These are phyloP conservation scores for Glyphotaelius pellucidus DNA, from an alignment of 2,888 invertebrate genomes.

Conservation along the genomic window DNA sequence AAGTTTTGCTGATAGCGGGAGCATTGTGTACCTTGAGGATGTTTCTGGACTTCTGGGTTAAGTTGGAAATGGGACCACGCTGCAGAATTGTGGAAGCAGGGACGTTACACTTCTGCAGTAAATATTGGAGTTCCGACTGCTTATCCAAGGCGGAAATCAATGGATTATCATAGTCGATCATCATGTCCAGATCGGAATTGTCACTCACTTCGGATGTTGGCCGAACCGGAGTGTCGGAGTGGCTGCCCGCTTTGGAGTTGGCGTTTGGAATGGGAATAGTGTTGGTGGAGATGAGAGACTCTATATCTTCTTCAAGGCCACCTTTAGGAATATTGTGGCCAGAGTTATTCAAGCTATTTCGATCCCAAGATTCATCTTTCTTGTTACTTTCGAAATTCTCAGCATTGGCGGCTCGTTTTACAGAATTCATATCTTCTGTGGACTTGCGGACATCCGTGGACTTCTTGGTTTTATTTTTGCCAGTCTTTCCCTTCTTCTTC, in stretches of 20 bases:
- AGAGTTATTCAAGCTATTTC: constrained; percentile 70
- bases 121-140: constrained; percentile 75
- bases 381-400: constrained; percentile 66
- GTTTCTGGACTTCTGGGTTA: constrained; percentile 73
- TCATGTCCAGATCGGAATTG: constrained; percentile 63
- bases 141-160: constrained; percentile 72
- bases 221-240: constrained; percentile 60
- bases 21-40: constrained; percentile 72
- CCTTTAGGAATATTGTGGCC: constrained; percentile 70
- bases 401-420: constrained; percentile 53
- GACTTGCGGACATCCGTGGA: constrained; percentile 72
- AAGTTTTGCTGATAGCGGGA: constrained; percentile 72
- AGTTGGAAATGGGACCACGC: constrained; percentile 70
- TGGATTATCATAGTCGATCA: constrained; percentile 71
- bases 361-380: constrained; percentile 63
- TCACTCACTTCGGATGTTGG: constrained; percentile 57
- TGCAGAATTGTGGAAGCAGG: constrained; percentile 74
- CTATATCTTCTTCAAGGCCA: constrained; percentile 74
- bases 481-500: constrained; percentile 73
- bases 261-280: constrained; percentile 70
- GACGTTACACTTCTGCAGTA: constrained; percentile 76
- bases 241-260: constrained; percentile 43
- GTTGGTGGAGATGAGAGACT: constrained; percentile 76
- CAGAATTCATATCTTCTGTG: constrained; percentile 68
- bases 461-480: constrained; percentile 74